Evolutionary conservation across 1,140 invertebrate species (phyloP), one percentile per base, ranked within the genome.

Genomic region (Pachypsylla venusta): DNA sequence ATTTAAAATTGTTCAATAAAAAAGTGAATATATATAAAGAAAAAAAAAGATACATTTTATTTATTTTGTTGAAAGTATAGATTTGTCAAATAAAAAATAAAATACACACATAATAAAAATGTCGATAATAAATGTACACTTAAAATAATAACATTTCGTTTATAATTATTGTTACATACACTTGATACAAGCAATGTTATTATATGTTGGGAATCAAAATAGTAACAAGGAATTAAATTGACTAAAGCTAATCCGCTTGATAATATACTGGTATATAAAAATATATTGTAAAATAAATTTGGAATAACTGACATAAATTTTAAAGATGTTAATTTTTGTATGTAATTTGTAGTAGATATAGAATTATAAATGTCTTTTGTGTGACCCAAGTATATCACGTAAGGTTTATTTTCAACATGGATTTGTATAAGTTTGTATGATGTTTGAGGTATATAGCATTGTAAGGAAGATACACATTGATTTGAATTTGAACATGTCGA

Each of bases 151-250:
- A n/a, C n/a, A n/a, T n/a, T n/a, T n/a, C n/a, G n/a, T n/a, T n/a
- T n/a, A n/a, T n/a, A n/a, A n/a, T n/a, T n/a, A n/a, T n/a, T n/a
- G n/a, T n/a, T n/a, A n/a, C n/a, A n/a, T n/a, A n/a, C n/a, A n/a
- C n/a, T n/a, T n/a, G 42, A 72, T 57, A 77, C 71, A 58, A 79
- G 66, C 60, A 79, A 75, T 63, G 75, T 76, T 60, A 82, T 79
- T 58, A 95, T 93, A 70, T 87, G 83, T 67, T 93, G 82, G 2
- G 93, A 93, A 77, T 98, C 94, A 62, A 96, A 82, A 63, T 82
- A 87, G 69, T 91, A 89, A 72, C 92, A 94, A 2, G 94, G 94
- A 25, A 98, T 79, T 4, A 93, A 80, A 76, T 98, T 98, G 20
- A 97, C 73, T 61, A 97, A 74, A 14, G 85, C 91, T 64, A 97